Conservation (phyloP, 2,797 vertebrate genomes). For the Lophius americanus region DNA sequence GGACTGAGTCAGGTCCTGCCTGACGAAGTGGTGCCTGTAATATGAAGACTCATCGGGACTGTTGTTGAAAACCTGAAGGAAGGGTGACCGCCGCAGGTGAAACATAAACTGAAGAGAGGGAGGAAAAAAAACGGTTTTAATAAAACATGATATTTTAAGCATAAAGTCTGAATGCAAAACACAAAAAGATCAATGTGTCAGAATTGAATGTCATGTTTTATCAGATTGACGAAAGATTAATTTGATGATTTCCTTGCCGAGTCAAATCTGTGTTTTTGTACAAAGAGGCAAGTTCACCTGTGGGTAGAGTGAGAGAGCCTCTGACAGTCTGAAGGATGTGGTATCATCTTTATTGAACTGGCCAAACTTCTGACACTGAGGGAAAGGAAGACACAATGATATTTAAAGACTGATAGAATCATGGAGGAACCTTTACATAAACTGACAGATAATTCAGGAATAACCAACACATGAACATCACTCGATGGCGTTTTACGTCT, state of each 20-base stretch:
- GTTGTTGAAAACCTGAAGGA: slow-evolving; percentile 99
- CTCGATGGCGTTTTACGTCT: background rate
- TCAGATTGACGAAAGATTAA: background rate
- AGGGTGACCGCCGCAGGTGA: slow-evolving; percentile 94
- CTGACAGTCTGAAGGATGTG: slow-evolving; percentile 92
- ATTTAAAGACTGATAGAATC: slow-evolving; percentile 5
- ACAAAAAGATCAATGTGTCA: too few species aligned
- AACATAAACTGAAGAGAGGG: slow-evolving; percentile 91
- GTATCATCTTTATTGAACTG: slow-evolving; percentile 98
- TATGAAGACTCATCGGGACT: slow-evolving; percentile 97
- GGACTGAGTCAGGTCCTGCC: slow-evolving; percentile 96
- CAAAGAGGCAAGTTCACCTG: slow-evolving; percentile 83
- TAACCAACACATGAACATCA: background rate
- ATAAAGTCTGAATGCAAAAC: too few species aligned
- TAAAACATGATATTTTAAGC: background rate
- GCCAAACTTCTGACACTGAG: slow-evolving; percentile 98
- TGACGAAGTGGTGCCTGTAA: slow-evolving; percentile 94
- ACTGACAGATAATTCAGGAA: background rate
- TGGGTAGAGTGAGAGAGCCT: slow-evolving; percentile 96
- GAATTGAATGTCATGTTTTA: background rate
- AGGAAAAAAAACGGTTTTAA: background rate
- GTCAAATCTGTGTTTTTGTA: background rate
- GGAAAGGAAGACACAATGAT: slow-evolving; percentile 29
- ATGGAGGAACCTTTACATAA: background rate
- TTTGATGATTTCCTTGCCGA: background rate